Percentiles rank a stretch among this genome's conserved stretches.
These are phyloP conservation scores for Monomorium pharaonis DNA, from an alignment of 1,140 invertebrate species.

Conservation along the genomic window DNA sequence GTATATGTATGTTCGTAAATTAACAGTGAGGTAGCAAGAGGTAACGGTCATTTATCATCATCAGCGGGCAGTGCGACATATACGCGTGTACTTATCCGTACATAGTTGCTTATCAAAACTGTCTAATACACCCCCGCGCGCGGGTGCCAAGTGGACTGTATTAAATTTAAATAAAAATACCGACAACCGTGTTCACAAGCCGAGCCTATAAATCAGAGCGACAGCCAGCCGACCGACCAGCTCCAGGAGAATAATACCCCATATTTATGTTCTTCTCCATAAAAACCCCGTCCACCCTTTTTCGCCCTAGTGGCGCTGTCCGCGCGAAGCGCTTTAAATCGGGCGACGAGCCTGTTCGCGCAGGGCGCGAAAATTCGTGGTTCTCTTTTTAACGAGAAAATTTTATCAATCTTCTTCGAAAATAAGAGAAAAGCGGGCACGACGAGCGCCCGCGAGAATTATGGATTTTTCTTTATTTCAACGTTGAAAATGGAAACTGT, in stretches of 20 bases:
- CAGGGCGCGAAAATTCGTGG: conserved; percentile 25
- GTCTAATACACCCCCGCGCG: conserved; percentile 80
- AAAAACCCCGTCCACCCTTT: conserved; percentile 78
- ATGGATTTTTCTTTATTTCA: conserved; percentile 17
- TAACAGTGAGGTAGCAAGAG: conserved; percentile 61
- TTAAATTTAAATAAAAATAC: conserved; percentile 86
- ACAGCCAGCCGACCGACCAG: conserved; percentile 79
- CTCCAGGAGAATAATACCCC: conserved; percentile 82
- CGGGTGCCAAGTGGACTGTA: conserved; percentile 79
- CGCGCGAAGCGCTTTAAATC: conserved; percentile 58
- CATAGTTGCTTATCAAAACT: conserved; percentile 75
- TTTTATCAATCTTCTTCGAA: conserved; percentile 33
- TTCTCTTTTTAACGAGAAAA: conserved; percentile 19
- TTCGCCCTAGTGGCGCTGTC: conserved; percentile 39
- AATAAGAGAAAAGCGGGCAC: not conserved
- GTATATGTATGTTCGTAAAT: conserved; percentile 23
- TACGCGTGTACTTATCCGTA: conserved; percentile 63
- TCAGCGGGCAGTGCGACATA: conserved; percentile 56
- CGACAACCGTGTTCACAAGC: conserved; percentile 83
- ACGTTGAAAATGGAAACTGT: conserved; percentile 18
- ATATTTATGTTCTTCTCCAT: conserved; percentile 83
- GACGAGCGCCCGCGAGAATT: too few relatives aligned
- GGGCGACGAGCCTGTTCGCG: conserved; percentile 29
- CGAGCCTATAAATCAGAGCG: conserved; percentile 83
- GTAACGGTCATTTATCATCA: conserved; percentile 68